Percentiles rank a stretch among this genome's conserved stretches.
phyloP scores from a whole-genome alignment of 2,888 invertebrate species.

The Mimumesa dahlbomi region DNA sequence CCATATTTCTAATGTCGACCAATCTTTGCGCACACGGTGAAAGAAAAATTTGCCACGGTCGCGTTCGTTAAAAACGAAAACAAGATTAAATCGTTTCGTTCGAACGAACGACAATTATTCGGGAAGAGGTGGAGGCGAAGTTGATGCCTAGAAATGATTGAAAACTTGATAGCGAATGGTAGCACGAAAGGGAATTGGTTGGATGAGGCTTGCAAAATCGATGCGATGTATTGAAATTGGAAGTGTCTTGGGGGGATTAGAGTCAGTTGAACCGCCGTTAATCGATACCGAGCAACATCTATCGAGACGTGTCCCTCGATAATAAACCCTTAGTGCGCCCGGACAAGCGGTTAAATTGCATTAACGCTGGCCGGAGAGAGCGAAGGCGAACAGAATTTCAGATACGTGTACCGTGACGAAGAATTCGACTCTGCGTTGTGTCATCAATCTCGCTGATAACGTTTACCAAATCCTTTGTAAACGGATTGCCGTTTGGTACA shows the following conservation, averaged over 20 bases:
- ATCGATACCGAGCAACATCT: constrained; percentile 62
- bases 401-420: constrained; percentile 38
- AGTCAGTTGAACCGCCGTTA: constrained; percentile 59
- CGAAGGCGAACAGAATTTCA: constrained; percentile 44
- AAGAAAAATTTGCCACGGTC: no score
- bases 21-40: no score
- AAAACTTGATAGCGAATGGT: constrained; percentile 32
- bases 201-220: constrained; percentile 37
- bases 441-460: not conserved
- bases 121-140: constrained; percentile 1
- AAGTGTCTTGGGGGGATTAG: constrained; percentile 61
- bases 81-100: no score
- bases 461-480: no score
- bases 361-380: constrained; percentile 50
- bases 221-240: constrained; percentile 54
- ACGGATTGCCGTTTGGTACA: not conserved
- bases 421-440: constrained; percentile 27
- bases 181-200: constrained; percentile 13
- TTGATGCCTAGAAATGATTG: constrained; percentile 26
- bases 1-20: not conserved
- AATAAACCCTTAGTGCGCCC: constrained; percentile 60
- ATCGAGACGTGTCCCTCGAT: constrained; percentile 63
- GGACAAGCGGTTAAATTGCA: constrained; percentile 54
- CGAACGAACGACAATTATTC: not conserved
- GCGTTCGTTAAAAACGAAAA: no score